Base-by-base conservation (phyloP, 2,113 vertebrate genomes). In the Anguilla japonica region DNA sequence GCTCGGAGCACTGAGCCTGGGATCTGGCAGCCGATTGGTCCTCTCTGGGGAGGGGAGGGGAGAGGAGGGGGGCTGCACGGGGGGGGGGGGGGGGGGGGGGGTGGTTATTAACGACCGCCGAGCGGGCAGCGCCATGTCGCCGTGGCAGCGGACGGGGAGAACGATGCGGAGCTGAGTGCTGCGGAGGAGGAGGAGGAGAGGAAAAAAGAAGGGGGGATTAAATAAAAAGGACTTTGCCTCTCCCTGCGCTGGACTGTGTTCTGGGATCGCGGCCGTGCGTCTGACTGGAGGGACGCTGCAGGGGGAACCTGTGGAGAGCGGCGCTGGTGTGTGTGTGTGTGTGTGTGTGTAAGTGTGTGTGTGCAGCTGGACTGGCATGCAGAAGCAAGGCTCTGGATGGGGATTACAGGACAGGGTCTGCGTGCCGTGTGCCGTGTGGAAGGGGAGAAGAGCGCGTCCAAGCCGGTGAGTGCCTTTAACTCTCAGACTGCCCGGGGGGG, bases 81-180 rank as follows among this genome's bases (percentile, higher is more conserved):
- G 56, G 56, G 56, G 22, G 26, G 22, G 9, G 18, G 18, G 94
- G 91, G 93, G 91, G 92, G 94, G 91, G 94, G 94, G 95, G 92
- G 93, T 93, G 89, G 94, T 96, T 96, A 93, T 95, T 95, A 97
- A 96, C 94, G 96, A 96, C 93, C 94, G 95, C 95, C 79, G 96
- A 94, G 92, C 95, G 93, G 96, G 96, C 96, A 96, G 96, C 96
- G 89, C 96, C 96, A 88, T 95, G 96, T 94, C 97, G 94, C 91
- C 94, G 96, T 95, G 97, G 96, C 96, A 96, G 93, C 88, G 89
- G 93, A 94, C 94, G 89, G 93, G 95, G 92, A 88, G 94, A 93
- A 93, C 90, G 94, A 93, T 91, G 97, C 96, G 91, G 95, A 94
- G 88, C 93, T 92, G 95, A 93, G 96, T 96, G 94, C 95, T 94